Percentiles rank a stretch among this genome's conserved stretches.
phyloP scores from a whole-genome alignment of 1,140 invertebrate genomes.

The Papilio dardanus region DNA sequence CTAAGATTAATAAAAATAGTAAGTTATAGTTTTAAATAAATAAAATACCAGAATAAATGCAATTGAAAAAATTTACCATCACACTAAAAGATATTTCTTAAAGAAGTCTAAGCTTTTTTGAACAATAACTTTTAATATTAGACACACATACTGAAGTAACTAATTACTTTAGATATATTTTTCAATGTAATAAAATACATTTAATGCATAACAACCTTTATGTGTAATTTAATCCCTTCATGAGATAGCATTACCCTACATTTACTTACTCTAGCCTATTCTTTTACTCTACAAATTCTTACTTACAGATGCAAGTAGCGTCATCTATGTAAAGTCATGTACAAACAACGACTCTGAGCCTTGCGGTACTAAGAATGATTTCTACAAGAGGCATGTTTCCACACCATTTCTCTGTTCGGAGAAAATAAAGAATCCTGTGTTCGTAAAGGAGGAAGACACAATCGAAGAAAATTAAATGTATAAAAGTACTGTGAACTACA shows the following conservation, averaged over 20 bases:
- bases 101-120: too few relatives aligned
- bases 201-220: too few relatives aligned
- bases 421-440: slow-evolving; percentile 36
- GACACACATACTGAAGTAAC: too few relatives aligned
- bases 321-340: slow-evolving; percentile 20
- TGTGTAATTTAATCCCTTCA: too few relatives aligned
- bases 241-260: too few relatives aligned
- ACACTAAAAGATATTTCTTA: too few relatives aligned
- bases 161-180: too few relatives aligned
- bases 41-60: background rate
- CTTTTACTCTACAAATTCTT: too few relatives aligned
- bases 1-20: background rate
- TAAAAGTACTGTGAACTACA: slow-evolving; percentile 25
- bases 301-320: background rate
- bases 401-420: slow-evolving; percentile 33
- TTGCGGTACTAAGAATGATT: background rate
- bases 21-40: background rate
- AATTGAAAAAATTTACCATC: too few relatives aligned
- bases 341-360: slow-evolving; percentile 34
- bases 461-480: slow-evolving; percentile 26
- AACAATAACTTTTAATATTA: too few relatives aligned
- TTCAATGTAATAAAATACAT: too few relatives aligned
- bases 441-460: background rate
- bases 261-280: too few relatives aligned
- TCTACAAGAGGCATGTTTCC: background rate